Evolutionary conservation across 2,888 invertebrate genomes (phyloP), one percentile per base, ranked within the genome.

Genomic region (Nycteola revayana): DNA sequence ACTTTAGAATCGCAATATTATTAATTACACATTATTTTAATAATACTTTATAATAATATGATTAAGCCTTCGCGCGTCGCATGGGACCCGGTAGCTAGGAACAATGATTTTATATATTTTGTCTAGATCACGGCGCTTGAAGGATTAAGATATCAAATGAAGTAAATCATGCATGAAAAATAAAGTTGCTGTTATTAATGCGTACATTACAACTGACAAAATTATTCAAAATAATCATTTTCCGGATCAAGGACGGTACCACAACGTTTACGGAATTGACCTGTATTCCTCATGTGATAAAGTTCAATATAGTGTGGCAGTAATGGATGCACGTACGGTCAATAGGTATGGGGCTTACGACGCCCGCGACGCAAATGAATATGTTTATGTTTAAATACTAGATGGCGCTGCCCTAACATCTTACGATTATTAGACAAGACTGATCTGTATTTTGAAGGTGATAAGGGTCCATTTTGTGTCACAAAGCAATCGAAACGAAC

Each of bases 171-270:
- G 24, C 9, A 24, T 24, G 24, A 24, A 24, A 24, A 24, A 24
- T 24, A 24, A 24, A 24, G 24, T 24, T 24, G 24, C 24, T 24
- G 24, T 24, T 24, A 24, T 24, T 24, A 24, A 24, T 24, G 24
- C 24, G 7, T 24, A 24, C 24, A 24, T 24, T 24, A 24, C 24
- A 31, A 29, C 29, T 29, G 29, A 29, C 29, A 25, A 31, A 31
- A 31, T 31, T 31, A 31, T 31, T 31, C 31, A 31, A 31, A 31
- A 31, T 31, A 31, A 31, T 31, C 31, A 31, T 31, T 31, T 31
- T 31, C 31, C 31, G 31, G 31, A 31, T 31, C 31, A 31, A 31
- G 31, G 31, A 31, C 30, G 30, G 30, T 30, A 30, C 30, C 30
- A 30, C 30, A 30, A 30, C 30, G 30, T 30, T 30, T 30, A 30